Percentiles rank a stretch among this genome's conserved stretches.
Evolutionary conservation across 2,113 vertebrate species (phyloP).

Genomic region (Brachypteracias leptosomus): DNA sequence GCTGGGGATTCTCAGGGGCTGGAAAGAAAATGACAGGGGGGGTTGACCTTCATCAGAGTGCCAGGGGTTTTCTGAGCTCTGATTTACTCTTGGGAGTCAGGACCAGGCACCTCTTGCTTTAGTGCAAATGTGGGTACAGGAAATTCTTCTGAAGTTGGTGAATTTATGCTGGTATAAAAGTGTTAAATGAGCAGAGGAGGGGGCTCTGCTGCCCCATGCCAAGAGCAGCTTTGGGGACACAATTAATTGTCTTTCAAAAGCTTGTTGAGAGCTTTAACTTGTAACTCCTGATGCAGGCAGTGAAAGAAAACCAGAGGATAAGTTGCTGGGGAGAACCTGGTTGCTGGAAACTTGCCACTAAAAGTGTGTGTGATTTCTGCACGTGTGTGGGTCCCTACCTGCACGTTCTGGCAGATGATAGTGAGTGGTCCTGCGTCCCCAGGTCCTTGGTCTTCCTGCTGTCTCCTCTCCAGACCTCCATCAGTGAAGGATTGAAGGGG

Average conservation of each 20-base stretch:
- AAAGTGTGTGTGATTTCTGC: background rate
- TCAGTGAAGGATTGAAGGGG: slow-evolving; percentile 76
- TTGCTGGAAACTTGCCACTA: background rate
- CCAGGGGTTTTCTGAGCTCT: background rate
- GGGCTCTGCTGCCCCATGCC: background rate
- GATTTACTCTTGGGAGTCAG: background rate
- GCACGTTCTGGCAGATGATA: slow-evolving; percentile 89
- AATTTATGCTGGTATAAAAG: background rate
- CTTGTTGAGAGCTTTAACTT: background rate
- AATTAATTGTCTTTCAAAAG: background rate
- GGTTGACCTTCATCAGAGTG: background rate
- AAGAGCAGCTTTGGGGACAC: background rate
- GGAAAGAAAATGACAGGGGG: background rate
- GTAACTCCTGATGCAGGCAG: background rate
- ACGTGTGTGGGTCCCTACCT: slow-evolving; percentile 70
- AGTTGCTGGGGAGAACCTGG: rapidly evolving
- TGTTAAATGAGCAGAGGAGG: background rate
- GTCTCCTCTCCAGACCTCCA: slow-evolving; percentile 80
- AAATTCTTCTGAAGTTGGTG: background rate
- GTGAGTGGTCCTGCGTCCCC: slow-evolving; percentile 78
- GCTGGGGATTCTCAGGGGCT: slow-evolving; percentile 82
- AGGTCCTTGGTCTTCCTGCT: slow-evolving; percentile 84
- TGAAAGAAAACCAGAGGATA: background rate
- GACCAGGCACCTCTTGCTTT: background rate
- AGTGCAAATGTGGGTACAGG: rapidly evolving